Evolutionary conservation across 2,113 vertebrate species (phyloP).

Genomic region (Leptosomus discolor): DNA sequence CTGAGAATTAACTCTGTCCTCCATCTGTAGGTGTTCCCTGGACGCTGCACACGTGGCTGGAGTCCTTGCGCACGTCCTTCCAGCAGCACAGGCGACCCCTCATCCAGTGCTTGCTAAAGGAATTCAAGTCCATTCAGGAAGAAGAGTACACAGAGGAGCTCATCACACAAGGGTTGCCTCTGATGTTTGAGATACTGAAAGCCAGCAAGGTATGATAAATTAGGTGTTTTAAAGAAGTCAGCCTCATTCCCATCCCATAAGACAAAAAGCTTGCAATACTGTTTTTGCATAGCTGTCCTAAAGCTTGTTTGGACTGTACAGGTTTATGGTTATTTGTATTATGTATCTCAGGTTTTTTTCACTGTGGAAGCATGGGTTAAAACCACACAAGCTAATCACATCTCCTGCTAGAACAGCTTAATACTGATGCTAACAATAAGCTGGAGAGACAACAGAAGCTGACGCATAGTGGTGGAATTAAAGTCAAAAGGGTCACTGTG

Average conservation of each 20-base stretch:
- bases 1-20: not conserved
- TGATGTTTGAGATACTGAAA: slow-evolving; percentile 95
- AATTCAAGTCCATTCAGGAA: slow-evolving; percentile 95
- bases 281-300: not conserved
- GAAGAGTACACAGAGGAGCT: slow-evolving; percentile 95
- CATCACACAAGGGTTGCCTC: slow-evolving; percentile 89
- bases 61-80: slow-evolving; percentile 91
- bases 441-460: not conserved
- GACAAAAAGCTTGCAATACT: not conserved
- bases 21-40: slow-evolving; percentile 85
- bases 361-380: not conserved
- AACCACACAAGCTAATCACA: not conserved
- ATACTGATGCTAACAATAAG: not conserved
- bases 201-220: slow-evolving; percentile 89
- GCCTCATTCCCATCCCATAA: not conserved
- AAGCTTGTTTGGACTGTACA: not conserved
- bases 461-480: not conserved
- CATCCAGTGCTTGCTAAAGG: slow-evolving; percentile 93
- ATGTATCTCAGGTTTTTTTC: not conserved
- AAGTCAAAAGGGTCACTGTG: not conserved
- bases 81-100: slow-evolving; percentile 90
- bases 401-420: not conserved
- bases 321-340: not conserved
- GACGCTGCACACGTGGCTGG: slow-evolving; percentile 94
- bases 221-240: not conserved